phyloP scores from a whole-genome alignment of 30 jellyfish, hydroid and myxozoan species.

The Turritopsis dohrnii region DNA sequence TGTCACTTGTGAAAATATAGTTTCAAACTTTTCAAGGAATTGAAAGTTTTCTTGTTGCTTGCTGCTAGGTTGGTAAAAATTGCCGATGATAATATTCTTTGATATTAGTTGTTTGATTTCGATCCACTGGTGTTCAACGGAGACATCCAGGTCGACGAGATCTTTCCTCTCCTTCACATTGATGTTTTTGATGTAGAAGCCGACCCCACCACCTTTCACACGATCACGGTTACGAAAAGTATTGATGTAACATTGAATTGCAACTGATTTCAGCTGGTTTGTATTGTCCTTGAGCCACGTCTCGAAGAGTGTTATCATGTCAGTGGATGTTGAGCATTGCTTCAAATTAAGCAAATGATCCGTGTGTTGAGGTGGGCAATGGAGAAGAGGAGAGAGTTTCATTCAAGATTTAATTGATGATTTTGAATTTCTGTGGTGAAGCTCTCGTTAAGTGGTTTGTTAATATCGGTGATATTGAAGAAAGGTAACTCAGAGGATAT shows the following conservation, averaged over 20 bases:
- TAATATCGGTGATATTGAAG: too few species aligned
- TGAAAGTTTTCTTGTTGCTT: neutral
- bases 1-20: neutral
- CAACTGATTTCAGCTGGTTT: neutral
- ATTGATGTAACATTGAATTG: constrained; percentile 45
- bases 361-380: neutral
- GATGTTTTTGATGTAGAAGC: constrained; percentile 31
- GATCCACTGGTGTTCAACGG: neutral
- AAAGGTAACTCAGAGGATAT: too few species aligned
- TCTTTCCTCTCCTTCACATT: neutral
- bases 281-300: neutral
- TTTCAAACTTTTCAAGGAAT: neutral
- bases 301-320: neutral
- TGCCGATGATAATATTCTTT: neutral
- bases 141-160: neutral
- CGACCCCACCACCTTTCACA: constrained; percentile 58
- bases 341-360: neutral
- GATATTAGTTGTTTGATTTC: neutral
- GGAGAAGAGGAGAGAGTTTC: too few species aligned
- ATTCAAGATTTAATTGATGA: too few species aligned
- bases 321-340: neutral
- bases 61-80: neutral
- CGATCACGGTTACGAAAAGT: constrained; percentile 44
- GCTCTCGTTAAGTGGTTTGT: too few species aligned
- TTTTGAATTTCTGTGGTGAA: too few species aligned